A percentile compares a stretch with the other conserved stretches of the same genome.
These are phyloP conservation scores for Nyctibius bracteatus DNA, from an alignment of 2,113 vertebrate genomes.

Conservation along the genomic window DNA sequence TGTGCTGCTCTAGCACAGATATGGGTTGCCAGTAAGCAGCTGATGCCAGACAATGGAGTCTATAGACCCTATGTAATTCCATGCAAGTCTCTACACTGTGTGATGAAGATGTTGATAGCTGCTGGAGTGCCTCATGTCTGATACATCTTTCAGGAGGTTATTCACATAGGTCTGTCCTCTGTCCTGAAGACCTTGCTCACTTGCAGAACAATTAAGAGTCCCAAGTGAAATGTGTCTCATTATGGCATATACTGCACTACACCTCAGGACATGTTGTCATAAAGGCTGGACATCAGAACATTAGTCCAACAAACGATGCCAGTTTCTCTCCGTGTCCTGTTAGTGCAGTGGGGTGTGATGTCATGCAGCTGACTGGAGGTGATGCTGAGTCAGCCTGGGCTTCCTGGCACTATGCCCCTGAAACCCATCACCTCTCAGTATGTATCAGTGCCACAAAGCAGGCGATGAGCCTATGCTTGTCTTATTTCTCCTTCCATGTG, in stretches of 20 bases:
- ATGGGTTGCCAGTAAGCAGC: neutral
- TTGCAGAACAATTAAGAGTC: neutral
- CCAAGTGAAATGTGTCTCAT: neutral
- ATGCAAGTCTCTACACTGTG: neutral
- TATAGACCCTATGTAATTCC: neutral
- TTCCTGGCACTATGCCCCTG: neutral
- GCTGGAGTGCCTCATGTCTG: neutral
- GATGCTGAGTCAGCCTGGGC: neutral
- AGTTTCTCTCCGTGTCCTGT: rapidly evolving
- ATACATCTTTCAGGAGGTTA: neutral
- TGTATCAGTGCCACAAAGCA: neutral
- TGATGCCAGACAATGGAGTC: neutral
- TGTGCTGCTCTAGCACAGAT: neutral
- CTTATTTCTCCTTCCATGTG: neutral
- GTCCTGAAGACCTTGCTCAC: neutral
- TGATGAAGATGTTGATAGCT: neutral
- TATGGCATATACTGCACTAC: neutral
- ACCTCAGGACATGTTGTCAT: neutral
- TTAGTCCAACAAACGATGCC: neutral
- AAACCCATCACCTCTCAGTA: neutral
- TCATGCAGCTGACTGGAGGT: neutral
- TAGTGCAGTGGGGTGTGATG: neutral
- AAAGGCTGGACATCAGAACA: neutral
- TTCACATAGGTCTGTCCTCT: neutral
- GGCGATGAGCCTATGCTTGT: neutral